These are phyloP conservation scores for Leucopternis melanops DNA, from an alignment of 2,113 vertebrate genomes.

Conservation along the genomic window DNA sequence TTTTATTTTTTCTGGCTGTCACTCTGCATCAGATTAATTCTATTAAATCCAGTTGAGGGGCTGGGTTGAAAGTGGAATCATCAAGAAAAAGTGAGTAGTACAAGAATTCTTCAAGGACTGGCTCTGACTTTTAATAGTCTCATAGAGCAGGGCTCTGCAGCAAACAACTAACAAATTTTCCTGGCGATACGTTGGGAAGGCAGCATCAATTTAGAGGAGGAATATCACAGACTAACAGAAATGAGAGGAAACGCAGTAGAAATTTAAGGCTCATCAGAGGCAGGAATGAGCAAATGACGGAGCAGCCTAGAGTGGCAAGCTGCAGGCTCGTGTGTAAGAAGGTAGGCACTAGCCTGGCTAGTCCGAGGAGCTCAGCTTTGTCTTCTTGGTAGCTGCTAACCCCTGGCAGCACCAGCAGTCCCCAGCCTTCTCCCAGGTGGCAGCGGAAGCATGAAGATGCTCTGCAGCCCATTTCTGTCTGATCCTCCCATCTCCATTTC, in stretches of 20 bases:
- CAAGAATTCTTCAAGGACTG: neutral
- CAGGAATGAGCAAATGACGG: neutral
- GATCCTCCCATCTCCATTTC: neutral
- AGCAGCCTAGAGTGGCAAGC: neutral
- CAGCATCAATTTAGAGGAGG: neutral
- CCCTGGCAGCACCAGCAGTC: neutral
- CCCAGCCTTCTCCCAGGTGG: neutral
- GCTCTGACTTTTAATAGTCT: neutral
- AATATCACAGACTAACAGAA: neutral
- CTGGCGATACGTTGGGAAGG: neutral
- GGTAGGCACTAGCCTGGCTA: neutral
- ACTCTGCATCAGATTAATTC: neutral
- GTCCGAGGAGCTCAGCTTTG: accelerated
- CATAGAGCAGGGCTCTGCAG: neutral
- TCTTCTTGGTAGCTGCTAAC: neutral
- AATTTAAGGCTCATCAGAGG: neutral
- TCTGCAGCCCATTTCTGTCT: neutral
- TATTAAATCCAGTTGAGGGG: neutral
- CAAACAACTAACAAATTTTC: neutral
- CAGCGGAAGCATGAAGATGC: neutral
- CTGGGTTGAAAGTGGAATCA: neutral
- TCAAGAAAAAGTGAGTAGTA: neutral
- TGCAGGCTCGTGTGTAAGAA: neutral
- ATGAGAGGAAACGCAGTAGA: neutral
- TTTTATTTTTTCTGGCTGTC: conserved; percentile 2